Percentiles rank a stretch among this genome's conserved stretches.
phyloP scores from a whole-genome alignment of 2,797 vertebrate genomes.

The Syngnathus acus region DNA sequence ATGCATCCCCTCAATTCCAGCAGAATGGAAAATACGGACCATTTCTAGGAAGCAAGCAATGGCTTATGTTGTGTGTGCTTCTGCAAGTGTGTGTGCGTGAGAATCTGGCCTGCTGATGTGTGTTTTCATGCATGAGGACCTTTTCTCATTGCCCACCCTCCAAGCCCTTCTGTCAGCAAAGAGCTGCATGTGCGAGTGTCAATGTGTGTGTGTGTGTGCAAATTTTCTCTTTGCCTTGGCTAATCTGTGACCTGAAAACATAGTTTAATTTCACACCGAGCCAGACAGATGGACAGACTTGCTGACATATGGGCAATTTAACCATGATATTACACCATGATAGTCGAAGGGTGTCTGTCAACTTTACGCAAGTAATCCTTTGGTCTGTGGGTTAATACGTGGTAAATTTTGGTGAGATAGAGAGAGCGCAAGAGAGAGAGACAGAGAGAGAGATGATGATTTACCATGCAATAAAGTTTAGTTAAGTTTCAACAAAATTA shows the following conservation, averaged over 20 bases:
- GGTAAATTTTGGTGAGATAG: too few relatives aligned
- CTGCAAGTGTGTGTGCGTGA: conserved; percentile 8
- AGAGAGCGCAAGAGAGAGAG: too few relatives aligned
- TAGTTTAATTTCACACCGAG: conserved; percentile 59
- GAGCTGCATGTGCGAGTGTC: conserved; percentile 16
- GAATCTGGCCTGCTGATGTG: conserved; percentile 40
- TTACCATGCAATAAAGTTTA: too few relatives aligned
- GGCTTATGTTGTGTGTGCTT: conserved; percentile 6
- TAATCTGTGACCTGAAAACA: conserved; percentile 55
- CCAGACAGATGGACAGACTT: conserved; percentile 50
- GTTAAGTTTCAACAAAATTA: too few relatives aligned
- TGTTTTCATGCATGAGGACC: conserved; percentile 58
- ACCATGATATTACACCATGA: conserved; percentile 22
- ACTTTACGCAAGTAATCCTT: conserved; percentile 18
- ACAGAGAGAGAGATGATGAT: too few relatives aligned
- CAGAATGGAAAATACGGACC: neutral
- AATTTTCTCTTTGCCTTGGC: conserved; percentile 37
- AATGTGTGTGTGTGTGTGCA: conserved; percentile 19
- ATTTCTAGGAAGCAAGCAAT: conserved; percentile 3
- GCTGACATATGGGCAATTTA: conserved; percentile 53
- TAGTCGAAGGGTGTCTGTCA: conserved; percentile 14
- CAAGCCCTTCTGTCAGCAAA: conserved; percentile 57
- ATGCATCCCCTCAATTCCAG: neutral
- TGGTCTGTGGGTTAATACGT: neutral
- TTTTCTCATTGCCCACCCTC: conserved; percentile 60